A percentile compares a stretch with the other conserved stretches of the same genome.
phyloP scores from a whole-genome alignment of 2,113 vertebrate species.

The Varanus salvator region DNA sequence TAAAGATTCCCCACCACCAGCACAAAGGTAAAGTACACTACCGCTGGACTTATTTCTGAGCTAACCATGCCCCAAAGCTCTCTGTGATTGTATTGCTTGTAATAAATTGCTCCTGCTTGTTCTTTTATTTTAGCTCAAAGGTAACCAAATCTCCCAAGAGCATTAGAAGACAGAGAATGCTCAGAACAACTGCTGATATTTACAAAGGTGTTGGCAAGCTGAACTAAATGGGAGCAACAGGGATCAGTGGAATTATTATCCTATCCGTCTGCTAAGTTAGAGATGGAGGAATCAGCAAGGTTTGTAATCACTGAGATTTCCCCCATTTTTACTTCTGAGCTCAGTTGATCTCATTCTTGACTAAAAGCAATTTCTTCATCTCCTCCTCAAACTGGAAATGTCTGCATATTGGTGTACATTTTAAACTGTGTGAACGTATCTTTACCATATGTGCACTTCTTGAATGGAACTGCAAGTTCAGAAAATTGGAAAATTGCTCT shows the following conservation, averaged over 20 bases:
- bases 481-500: too few relatives aligned
- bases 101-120: conserved; percentile 59
- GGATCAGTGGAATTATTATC: neutral
- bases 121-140: conserved; percentile 51
- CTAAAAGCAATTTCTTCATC: too few relatives aligned
- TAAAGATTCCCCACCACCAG: conserved; percentile 16
- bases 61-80: conserved; percentile 57
- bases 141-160: conserved; percentile 52
- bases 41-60: conserved; percentile 54
- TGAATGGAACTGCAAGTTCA: too few relatives aligned
- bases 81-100: neutral
- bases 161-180: conserved; percentile 33
- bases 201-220: conserved; percentile 14
- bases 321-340: too few relatives aligned
- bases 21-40: conserved; percentile 41
- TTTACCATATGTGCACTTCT: too few relatives aligned
- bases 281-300: too few relatives aligned
- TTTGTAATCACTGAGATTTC: too few relatives aligned
- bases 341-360: too few relatives aligned
- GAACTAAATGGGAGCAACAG: conserved; percentile 2
- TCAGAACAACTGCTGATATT: conserved; percentile 22
- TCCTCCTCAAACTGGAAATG: too few relatives aligned
- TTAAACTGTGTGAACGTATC: too few relatives aligned
- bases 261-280: neutral
- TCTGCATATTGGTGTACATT: too few relatives aligned